Base-by-base conservation (phyloP, 2,888 invertebrate species). In the Tetanocera ferruginea region DNA sequence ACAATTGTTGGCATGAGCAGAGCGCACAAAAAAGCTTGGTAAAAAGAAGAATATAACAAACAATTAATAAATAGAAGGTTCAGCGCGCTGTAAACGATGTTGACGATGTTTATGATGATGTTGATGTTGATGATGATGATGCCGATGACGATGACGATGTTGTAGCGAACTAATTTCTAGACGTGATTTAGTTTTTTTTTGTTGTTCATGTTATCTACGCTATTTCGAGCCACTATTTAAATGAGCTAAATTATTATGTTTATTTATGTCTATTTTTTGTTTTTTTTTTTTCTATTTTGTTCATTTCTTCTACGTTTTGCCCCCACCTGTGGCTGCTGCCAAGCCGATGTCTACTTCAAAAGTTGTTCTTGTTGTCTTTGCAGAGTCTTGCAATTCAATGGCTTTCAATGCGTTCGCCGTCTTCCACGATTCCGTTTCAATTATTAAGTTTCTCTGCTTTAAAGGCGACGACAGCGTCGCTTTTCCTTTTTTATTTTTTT, bases 341-440 rank as follows among this genome's bases (percentile, higher is more conserved):
- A 72, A 55, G 31, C 52, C 77, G 64, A 76, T 37, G 37, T 64
- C 57, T 69, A 76, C 67, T 49, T 49, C 78, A 78, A 80, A 81
- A 80, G 78, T 70, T 78, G 80, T 43, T 76, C 62, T 75, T 64
- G 67, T 79, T 73, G 77, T 19, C 69, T 73, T 57, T 25, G 67
- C n/a, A 23, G 31, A 57, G 31, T 76, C 69, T 73, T 76, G 64
- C 67, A 78, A 67, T 69, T 79, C 69, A 52, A 82, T 78, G 34
- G 80, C 80, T 73, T 79, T 80, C 60, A 84, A 79, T 60, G 78
- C 79, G 72, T 81, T 83, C 31, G 83, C 85, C 57, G 84, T 84
- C 79, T 83, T 83, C 85, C 85, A 86, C 73, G 83, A 85, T 76
- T 85, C 83, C 11, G 84, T 84, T 82, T 84, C 74, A 72, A 72